A percentile compares a stretch with the other conserved stretches of the same genome.
These are phyloP conservation scores for Littorina saxatilis DNA, from an alignment of 1,140 invertebrate species.

Conservation along the genomic window DNA sequence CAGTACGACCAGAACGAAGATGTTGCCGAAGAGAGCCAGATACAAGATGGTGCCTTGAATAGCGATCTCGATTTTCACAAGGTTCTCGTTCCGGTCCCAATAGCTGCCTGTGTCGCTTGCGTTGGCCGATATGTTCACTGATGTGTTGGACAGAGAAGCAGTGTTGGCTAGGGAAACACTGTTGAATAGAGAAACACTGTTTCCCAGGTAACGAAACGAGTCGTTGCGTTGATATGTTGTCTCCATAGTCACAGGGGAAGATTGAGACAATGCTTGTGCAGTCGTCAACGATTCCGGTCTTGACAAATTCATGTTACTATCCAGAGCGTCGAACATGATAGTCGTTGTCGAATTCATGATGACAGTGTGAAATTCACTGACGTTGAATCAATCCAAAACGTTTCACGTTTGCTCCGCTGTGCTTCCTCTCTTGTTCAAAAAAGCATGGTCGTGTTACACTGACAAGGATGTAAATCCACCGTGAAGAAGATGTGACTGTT, in stretches of 20 bases:
- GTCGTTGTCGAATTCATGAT: too few species aligned
- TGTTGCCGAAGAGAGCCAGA: slow-evolving; percentile 83
- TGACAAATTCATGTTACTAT: not conserved
- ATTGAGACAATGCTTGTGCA: not conserved
- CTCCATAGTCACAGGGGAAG: too few species aligned
- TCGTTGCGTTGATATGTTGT: not conserved
- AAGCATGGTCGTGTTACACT: too few species aligned
- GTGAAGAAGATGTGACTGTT: too few species aligned
- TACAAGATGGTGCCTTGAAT: slow-evolving; percentile 78
- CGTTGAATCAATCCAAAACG: too few species aligned
- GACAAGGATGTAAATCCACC: too few species aligned
- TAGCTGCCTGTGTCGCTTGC: not conserved
- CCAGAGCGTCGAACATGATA: too few species aligned
- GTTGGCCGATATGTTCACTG: not conserved
- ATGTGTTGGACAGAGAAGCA: not conserved
- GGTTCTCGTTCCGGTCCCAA: slow-evolving; percentile 50
- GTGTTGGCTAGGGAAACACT: not conserved
- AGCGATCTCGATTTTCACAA: slow-evolving; percentile 61
- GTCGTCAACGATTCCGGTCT: not conserved
- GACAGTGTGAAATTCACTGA: too few species aligned
- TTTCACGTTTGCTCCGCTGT: too few species aligned
- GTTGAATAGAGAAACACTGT: not conserved
- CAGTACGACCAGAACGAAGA: slow-evolving; percentile 79
- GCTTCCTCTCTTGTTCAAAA: too few species aligned
- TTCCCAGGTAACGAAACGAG: not conserved